These are phyloP conservation scores for Papilio gigon DNA, from an alignment of 2,888 invertebrate species.

Conservation along the genomic window DNA sequence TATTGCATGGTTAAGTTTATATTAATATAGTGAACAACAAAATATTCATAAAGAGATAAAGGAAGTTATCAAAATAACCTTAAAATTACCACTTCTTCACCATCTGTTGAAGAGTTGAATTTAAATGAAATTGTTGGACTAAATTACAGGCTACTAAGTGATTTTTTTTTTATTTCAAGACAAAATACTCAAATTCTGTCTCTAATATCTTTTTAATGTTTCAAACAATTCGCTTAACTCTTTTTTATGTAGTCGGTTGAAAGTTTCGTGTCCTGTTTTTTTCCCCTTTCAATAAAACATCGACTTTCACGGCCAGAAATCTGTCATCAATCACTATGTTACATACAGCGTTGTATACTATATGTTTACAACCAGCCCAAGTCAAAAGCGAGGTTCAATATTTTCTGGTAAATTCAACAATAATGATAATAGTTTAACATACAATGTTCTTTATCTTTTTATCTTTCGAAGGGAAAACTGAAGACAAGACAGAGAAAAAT, in stretches of 20 bases:
- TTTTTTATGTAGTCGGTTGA: neutral
- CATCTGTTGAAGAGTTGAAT: no score
- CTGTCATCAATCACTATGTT: constrained; percentile 52
- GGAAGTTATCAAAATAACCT: no score
- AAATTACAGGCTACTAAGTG: no score
- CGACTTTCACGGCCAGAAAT: constrained; percentile 47
- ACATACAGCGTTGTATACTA: constrained; percentile 27
- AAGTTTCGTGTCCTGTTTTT: constrained; percentile 29
- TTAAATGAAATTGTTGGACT: no score
- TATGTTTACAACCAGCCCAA: constrained; percentile 39
- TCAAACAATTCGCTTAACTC: neutral
- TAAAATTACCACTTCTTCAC: no score
- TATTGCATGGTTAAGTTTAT: no score
- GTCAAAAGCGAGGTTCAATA: constrained; percentile 22
- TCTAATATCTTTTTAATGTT: constrained; percentile 1
- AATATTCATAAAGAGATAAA: no score
- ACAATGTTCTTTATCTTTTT: no score
- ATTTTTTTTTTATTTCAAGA: neutral
- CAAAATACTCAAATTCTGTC: neutral
- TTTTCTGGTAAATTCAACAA: neutral
- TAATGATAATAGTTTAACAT: no score
- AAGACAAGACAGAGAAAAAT: no score
- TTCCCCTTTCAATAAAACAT: constrained; percentile 44
- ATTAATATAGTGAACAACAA: no score
- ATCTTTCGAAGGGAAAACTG: no score